A percentile compares a stretch with the other conserved stretches of the same genome.
These are phyloP conservation scores for Pygocentrus nattereri DNA, from an alignment of 2,797 vertebrate species.

Conservation along the genomic window DNA sequence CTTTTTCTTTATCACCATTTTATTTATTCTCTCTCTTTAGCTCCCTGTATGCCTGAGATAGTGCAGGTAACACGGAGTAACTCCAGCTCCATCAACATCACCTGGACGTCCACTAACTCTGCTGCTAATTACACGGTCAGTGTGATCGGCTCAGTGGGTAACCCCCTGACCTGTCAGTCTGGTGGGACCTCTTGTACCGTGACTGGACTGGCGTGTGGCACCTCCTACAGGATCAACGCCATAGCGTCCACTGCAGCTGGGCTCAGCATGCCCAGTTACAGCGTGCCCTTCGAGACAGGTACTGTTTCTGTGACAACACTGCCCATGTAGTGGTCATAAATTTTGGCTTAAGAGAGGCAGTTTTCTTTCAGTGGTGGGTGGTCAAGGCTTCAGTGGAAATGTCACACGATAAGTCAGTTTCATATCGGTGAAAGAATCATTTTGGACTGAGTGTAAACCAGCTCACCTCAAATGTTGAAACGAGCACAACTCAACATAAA, in stretches of 20 bases:
- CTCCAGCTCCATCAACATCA: constrained; percentile 74
- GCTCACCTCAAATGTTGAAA: no score
- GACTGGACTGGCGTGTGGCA: constrained; percentile 83
- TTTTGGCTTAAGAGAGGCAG: not conserved
- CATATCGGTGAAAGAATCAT: no score
- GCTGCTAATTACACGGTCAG: constrained; percentile 81
- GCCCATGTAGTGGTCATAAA: not conserved
- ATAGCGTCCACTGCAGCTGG: constrained; percentile 79
- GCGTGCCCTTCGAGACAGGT: constrained; percentile 86
- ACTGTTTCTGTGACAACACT: constrained; percentile 6
- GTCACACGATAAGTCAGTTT: not conserved
- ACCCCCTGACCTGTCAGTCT: constrained; percentile 77
- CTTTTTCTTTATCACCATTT: no score
- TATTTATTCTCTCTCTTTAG: constrained; percentile 68
- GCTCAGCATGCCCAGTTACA: constrained; percentile 88
- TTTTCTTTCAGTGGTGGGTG: not conserved
- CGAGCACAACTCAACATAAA: no score
- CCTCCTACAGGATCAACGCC: constrained; percentile 81
- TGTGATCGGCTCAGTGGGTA: constrained; percentile 65
- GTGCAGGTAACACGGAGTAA: constrained; percentile 74
- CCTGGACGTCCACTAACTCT: constrained; percentile 80
- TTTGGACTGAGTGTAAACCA: no score
- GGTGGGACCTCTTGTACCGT: constrained; percentile 73
- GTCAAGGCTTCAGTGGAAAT: not conserved
- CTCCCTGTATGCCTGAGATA: constrained; percentile 87